A percentile compares a stretch with the other conserved stretches of the same genome.
Evolutionary conservation across 2,888 invertebrate genomes (phyloP).

Genomic region (Dasypogon diadema): DNA sequence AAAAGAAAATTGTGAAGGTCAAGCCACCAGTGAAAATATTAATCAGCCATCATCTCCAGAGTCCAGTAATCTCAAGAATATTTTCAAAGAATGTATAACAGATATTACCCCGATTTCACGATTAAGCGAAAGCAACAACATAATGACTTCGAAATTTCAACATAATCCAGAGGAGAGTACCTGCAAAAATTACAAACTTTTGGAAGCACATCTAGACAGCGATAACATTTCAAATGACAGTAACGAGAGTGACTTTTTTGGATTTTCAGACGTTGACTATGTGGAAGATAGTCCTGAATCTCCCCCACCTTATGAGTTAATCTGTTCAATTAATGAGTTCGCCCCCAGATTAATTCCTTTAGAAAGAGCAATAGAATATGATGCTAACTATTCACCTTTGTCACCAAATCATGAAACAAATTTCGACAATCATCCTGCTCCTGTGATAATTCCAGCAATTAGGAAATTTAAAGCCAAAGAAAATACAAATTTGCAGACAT

Average conservation of each 20-base stretch:
- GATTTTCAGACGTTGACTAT: not conserved
- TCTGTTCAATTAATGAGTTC: not conserved
- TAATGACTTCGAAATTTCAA: not conserved
- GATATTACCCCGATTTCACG: slow-evolving; percentile 12
- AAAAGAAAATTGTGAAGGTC: too few species aligned
- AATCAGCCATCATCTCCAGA: not conserved
- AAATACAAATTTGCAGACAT: not conserved
- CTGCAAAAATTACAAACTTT: not conserved
- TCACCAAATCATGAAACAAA: slow-evolving; percentile 31
- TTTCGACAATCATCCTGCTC: not conserved
- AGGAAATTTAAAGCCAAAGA: not conserved
- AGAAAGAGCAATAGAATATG: slow-evolving; percentile 9
- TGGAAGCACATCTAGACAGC: not conserved
- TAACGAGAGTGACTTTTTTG: not conserved
- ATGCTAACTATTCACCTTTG: slow-evolving; percentile 47
- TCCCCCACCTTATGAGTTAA: not conserved
- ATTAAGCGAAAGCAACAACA: not conserved
- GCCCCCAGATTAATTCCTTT: not conserved
- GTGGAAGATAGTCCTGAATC: not conserved
- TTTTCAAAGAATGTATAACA: slow-evolving; percentile 5
- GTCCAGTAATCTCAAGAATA: not conserved
- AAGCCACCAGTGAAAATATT: not conserved
- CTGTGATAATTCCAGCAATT: slow-evolving; percentile 30
- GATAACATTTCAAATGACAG: not conserved
- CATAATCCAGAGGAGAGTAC: not conserved